phyloP scores from a whole-genome alignment of 1,140 invertebrate species.

The Aethina tumida region DNA sequence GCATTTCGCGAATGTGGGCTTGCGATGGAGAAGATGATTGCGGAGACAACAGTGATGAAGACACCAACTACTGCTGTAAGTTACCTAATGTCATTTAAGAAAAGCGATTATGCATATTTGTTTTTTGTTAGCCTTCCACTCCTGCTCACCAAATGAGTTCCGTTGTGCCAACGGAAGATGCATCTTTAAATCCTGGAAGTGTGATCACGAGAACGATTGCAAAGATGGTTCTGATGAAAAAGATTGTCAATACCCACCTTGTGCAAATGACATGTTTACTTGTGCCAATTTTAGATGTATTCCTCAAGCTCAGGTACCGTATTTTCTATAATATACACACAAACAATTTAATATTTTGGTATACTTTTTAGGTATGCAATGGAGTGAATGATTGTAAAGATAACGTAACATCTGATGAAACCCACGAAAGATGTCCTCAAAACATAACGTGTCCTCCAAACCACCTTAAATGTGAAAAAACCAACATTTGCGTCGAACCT shows the following conservation, averaged over 20 bases:
- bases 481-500: slow-evolving; percentile 90
- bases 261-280: slow-evolving; percentile 87
- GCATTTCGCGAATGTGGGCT: slow-evolving; percentile 91
- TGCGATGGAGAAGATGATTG: slow-evolving; percentile 95
- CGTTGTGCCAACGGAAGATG: slow-evolving; percentile 89
- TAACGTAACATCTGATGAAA: slow-evolving; percentile 84
- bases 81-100: slow-evolving; percentile 19
- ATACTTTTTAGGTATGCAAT: slow-evolving; percentile 63
- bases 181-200: slow-evolving; percentile 92
- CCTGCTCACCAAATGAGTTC: slow-evolving; percentile 87
- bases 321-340: not conserved
- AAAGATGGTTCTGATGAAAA: slow-evolving; percentile 87
- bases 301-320: slow-evolving; percentile 55
- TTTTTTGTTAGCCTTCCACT: slow-evolving; percentile 67
- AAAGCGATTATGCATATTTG: too few relatives aligned
- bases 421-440: slow-evolving; percentile 70
- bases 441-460: slow-evolving; percentile 80
- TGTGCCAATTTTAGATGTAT: slow-evolving; percentile 88
- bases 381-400: slow-evolving; percentile 93
- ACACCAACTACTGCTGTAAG: slow-evolving; percentile 80
- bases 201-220: slow-evolving; percentile 92
- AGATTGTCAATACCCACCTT: slow-evolving; percentile 82
- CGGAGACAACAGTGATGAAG: slow-evolving; percentile 90
- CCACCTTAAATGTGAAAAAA: slow-evolving; percentile 84
- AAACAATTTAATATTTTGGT: slow-evolving; percentile 1